A percentile compares a stretch with the other conserved stretches of the same genome.
Evolutionary conservation across 2,797 vertebrate species (phyloP).

Genomic region (Lacerta viridis): DNA sequence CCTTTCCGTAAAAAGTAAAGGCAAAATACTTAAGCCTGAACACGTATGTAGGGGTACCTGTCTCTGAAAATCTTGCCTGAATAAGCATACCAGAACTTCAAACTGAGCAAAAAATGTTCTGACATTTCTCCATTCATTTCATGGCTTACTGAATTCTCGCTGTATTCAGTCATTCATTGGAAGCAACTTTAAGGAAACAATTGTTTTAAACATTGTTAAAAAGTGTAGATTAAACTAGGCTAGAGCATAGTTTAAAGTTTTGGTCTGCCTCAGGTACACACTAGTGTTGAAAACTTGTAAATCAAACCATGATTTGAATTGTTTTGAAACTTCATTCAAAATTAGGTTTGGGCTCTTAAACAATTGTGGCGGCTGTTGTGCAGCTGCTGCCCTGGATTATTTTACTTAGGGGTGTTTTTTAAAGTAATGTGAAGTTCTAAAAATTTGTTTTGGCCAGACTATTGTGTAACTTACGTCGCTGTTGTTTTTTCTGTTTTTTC

Average conservation of each 20-base stretch:
- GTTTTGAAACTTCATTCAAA: background rate
- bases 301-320: background rate
- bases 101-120: background rate
- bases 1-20: background rate
- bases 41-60: too few relatives aligned
- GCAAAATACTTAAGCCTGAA: background rate
- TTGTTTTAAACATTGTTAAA: background rate
- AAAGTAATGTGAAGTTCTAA: background rate
- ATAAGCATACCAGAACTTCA: background rate
- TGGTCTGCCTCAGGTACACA: background rate
- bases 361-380: background rate
- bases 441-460: background rate
- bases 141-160: background rate
- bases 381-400: background rate
- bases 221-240: background rate
- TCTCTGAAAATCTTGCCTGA: background rate
- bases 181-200: background rate
- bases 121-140: background rate
- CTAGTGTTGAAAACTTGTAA: background rate
- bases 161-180: background rate
- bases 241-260: background rate
- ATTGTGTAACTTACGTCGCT: background rate
- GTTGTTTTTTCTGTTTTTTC: fast-evolving
- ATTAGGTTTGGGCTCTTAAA: background rate
- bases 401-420: background rate